A percentile compares a stretch with the other conserved stretches of the same genome.
phyloP scores from a whole-genome alignment of 2,113 vertebrate genomes.

The Donacobius atricapilla region DNA sequence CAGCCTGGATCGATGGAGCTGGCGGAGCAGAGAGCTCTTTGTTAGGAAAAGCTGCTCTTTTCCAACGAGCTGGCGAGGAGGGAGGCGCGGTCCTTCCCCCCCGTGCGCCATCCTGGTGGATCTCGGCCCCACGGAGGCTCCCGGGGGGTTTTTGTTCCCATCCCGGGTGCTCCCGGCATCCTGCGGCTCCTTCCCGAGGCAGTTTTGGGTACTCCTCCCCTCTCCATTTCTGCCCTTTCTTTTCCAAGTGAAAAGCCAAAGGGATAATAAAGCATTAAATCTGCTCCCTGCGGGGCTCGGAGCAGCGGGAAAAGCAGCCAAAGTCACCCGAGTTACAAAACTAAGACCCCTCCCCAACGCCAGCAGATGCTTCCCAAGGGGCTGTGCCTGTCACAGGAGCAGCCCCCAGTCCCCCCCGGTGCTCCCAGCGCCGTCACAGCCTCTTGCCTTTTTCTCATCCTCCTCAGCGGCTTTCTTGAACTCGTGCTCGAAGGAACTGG shows the following conservation, averaged over 20 bases:
- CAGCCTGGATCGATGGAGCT: neutral
- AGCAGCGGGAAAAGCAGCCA: neutral
- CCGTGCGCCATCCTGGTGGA: too few species aligned
- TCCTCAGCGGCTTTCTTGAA: slow-evolving; percentile 92
- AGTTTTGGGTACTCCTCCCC: fast-evolving
- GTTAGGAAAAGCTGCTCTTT: neutral
- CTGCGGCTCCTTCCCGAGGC: neutral
- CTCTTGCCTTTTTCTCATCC: slow-evolving; percentile 88
- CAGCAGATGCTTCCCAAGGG: neutral
- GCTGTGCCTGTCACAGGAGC: neutral
- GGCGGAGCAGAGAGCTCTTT: neutral
- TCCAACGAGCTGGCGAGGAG: fast-evolving
- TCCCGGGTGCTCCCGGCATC: fast-evolving
- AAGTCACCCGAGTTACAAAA: neutral
- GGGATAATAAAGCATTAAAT: neutral
- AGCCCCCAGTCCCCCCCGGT: neutral
- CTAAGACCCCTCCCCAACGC: neutral
- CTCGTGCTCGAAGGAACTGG: slow-evolving; percentile 93
- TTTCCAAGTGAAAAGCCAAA: neutral
- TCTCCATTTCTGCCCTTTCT: fast-evolving
- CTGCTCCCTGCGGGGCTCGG: neutral
- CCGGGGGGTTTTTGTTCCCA: fast-evolving
- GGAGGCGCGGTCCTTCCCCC: fast-evolving
- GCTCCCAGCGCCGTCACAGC: neutral
- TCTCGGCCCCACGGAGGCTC: neutral